Evolutionary conservation across 2,113 vertebrate species (phyloP).

Genomic region (Corythaixoides concolor): DNA sequence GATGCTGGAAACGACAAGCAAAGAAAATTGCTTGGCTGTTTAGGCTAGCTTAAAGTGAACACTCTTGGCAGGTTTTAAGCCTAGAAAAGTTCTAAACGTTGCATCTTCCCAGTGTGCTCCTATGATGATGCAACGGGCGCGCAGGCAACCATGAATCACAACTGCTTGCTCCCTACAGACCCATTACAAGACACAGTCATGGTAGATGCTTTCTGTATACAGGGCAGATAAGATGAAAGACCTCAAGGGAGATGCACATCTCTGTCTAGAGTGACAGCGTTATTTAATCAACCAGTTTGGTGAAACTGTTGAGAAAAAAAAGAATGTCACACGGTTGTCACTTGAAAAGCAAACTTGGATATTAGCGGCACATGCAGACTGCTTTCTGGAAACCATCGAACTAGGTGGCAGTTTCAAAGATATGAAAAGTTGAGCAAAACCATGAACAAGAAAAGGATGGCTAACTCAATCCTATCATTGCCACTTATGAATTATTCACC

Average conservation of each 20-base stretch:
- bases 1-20: neutral
- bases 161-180: neutral
- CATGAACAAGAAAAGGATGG: neutral
- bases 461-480: neutral
- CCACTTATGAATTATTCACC: neutral
- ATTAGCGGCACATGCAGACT: neutral
- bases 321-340: fast-evolving
- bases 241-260: constrained; percentile 24
- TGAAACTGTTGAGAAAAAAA: neutral
- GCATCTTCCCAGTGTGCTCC: neutral
- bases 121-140: fast-evolving
- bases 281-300: neutral
- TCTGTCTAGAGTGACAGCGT: neutral
- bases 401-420: neutral
- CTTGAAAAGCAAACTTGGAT: neutral
- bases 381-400: neutral
- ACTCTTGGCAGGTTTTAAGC: neutral
- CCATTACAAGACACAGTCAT: neutral
- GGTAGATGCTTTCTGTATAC: neutral
- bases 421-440: neutral
- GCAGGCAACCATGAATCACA: neutral
- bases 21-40: neutral
- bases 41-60: neutral
- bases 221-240: neutral
- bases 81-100: neutral